These are phyloP conservation scores for Limenitis camilla DNA, from an alignment of 2,888 invertebrate species.

Conservation along the genomic window DNA sequence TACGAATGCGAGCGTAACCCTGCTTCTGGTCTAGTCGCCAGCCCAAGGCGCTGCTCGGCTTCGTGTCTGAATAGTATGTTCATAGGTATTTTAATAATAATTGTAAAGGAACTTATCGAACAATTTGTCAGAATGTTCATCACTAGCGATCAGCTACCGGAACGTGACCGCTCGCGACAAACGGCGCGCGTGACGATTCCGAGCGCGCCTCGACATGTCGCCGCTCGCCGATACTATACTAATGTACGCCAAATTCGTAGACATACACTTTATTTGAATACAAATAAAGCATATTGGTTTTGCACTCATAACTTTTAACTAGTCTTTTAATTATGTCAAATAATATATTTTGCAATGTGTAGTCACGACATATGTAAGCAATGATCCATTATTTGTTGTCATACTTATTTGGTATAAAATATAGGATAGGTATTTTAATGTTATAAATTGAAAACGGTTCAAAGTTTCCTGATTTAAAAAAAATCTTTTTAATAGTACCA, in stretches of 20 bases:
- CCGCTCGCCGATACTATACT: conserved; percentile 27
- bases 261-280: background rate
- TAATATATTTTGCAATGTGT: background rate
- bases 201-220: conserved; percentile 49
- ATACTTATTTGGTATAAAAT: background rate
- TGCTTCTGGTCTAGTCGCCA: too few relatives aligned
- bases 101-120: too few relatives aligned
- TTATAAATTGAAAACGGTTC: too few relatives aligned
- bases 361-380: background rate
- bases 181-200: conserved; percentile 63
- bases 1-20: too few relatives aligned
- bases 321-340: background rate
- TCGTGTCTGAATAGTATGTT: too few relatives aligned
- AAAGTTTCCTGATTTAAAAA: too few relatives aligned
- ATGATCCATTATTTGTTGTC: background rate
- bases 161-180: conserved; percentile 66
- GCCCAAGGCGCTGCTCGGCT: too few relatives aligned
- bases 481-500: too few relatives aligned
- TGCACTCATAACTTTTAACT: background rate
- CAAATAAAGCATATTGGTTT: background rate
- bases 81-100: too few relatives aligned
- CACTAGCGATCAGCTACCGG: conserved; percentile 55
- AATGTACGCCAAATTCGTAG: conserved; percentile 17
- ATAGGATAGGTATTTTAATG: too few relatives aligned
- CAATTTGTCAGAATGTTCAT: conserved; percentile 12